Base-by-base conservation (phyloP, 2,113 vertebrate genomes). In the Corythornis vintsioides region DNA sequence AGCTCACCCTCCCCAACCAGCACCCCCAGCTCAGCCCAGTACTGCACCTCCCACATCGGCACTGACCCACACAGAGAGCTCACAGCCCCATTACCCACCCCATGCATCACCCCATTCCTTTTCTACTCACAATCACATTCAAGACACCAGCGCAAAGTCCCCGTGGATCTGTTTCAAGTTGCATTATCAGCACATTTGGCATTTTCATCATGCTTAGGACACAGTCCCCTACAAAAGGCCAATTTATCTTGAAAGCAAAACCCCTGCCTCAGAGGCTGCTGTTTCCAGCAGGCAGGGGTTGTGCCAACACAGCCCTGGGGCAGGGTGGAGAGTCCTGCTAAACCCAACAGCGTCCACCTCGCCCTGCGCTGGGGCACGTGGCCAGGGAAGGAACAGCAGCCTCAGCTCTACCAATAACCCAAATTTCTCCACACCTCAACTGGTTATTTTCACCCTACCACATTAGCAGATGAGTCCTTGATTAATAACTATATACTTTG, bases 121-220 rank as follows among this genome's bases (percentile, higher is more conserved):
- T 63, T 15, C 67, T 66, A 29, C 45, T 85, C 75, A 14, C 86
- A 85, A 15, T 22, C 63, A 70, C 63, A 61, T 85, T 69, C 59
- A 29, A 77, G 78, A 56, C 78, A 87, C 74, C 55, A 38, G 59
- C 31, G 0, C 64, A 61, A 80, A 92, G 56, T 63, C 72, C 72
- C 91, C 2, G 2, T 19, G 33, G 83, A 70, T 59, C 50, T 72
- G 26, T 76, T 90, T 71, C 76, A 71, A 86, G 86, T 2, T 83
- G 80, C 86, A n/a, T 86, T 88, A 94, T 93, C 95, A 95, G 94
- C 89, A 88, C 89, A 60, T 93, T 93, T 81, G 63, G 76, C 52
- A n/a, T 64, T 86, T 95, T 80, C 90, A 86, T 86, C 83, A 29
- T 71, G 76, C 76, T 81, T 63, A 93, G 86, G 86, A 93, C 64